Conservation (phyloP, 2,888 invertebrate species). For the Allolobophora icterica region DNA sequence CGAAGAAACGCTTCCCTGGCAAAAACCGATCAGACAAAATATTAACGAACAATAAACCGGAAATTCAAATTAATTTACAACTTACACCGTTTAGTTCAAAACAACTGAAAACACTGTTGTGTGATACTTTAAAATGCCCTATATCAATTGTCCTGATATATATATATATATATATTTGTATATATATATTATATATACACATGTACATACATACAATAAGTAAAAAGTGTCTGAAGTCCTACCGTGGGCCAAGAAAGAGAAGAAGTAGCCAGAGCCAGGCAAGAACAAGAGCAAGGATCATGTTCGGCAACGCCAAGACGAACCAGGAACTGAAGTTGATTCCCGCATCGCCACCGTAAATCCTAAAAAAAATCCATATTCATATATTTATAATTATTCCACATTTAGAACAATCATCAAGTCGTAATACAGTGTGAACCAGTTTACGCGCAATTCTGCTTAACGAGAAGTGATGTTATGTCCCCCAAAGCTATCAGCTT, state of each 20-base stretch:
- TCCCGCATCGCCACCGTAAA: constrained; percentile 44
- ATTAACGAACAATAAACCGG: not conserved
- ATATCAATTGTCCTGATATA: too few species aligned
- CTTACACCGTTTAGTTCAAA: not conserved
- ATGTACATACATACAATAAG: too few species aligned
- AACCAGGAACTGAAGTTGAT: constrained; percentile 72
- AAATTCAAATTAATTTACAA: not conserved
- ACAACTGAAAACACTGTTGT: too few species aligned
- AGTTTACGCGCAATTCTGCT: too few species aligned
- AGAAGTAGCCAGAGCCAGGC: constrained; percentile 60
- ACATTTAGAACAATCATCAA: too few species aligned
- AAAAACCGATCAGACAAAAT: not conserved
- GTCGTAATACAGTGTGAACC: too few species aligned
- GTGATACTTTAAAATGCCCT: too few species aligned
- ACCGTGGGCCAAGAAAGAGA: constrained; percentile 53
- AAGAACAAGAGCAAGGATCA: constrained; percentile 69
- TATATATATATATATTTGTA: too few species aligned
- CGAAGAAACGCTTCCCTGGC: not conserved
- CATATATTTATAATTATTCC: not conserved
- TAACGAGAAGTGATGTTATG: too few species aligned
- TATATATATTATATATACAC: too few species aligned
- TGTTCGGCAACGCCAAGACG: constrained; percentile 83
- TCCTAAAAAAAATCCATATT: constrained; percentile 35
- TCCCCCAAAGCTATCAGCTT: too few species aligned
- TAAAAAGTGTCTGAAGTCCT: not conserved